Evolutionary conservation across 92 coral and sea anemone species (phyloP).

Genomic region (Diadumene lineata): DNA sequence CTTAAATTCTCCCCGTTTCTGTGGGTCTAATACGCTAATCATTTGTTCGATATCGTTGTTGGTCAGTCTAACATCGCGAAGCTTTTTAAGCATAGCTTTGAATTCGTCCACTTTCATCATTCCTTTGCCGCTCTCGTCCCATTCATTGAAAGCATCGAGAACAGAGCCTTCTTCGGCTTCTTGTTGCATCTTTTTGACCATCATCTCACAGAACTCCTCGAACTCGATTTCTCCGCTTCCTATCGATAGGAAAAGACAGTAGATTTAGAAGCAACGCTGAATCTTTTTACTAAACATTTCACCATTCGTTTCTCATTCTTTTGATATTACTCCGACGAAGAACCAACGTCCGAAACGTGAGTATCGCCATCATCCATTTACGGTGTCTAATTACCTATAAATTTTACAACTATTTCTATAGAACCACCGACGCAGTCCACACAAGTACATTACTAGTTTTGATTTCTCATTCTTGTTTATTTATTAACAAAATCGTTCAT

Average conservation of each 20-base stretch:
- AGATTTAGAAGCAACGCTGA: no score
- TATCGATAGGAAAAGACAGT: not conserved
- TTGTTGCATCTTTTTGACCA: constrained; percentile 83
- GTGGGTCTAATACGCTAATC: constrained; percentile 40
- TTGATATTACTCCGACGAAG: no score
- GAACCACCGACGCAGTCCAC: no score
- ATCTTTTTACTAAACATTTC: no score
- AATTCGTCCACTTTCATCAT: constrained; percentile 54
- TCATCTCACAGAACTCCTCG: constrained; percentile 88
- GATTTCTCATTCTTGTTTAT: not conserved
- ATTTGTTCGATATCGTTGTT: constrained; percentile 57
- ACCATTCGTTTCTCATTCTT: no score
- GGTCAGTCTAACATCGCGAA: constrained; percentile 44
- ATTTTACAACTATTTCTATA: no score
- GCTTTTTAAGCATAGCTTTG: constrained; percentile 44
- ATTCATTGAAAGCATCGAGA: constrained; percentile 77
- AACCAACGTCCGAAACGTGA: no score
- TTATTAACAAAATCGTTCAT: no score
- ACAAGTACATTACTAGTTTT: no score
- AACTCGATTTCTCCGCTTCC: constrained; percentile 93
- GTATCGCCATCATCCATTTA: no score
- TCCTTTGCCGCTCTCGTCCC: constrained; percentile 62
- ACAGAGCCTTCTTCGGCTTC: constrained; percentile 70
- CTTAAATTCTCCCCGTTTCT: constrained; percentile 43
- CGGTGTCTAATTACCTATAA: no score